Conservation (phyloP, 2,888 invertebrate species). For the Eurois occulta region DNA sequence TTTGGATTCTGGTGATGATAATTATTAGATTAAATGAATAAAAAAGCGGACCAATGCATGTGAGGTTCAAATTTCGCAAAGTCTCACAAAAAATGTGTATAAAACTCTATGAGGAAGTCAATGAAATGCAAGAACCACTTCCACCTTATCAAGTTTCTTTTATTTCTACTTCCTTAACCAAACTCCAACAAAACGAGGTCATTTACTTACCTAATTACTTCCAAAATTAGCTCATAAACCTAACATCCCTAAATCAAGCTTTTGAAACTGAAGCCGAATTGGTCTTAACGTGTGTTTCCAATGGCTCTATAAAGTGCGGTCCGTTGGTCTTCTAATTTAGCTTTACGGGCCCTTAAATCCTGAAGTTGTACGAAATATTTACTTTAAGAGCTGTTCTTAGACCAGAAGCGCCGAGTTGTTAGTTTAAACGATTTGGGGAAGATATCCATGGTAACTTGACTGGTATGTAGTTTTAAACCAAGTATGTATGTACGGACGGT, state of each 20-base stretch:
- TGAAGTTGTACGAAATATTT: conserved; percentile 74
- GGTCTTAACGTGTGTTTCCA: conserved; percentile 66
- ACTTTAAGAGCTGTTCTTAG: conserved; percentile 48
- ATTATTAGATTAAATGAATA: background rate
- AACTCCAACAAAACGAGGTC: conserved; percentile 19
- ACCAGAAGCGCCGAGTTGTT: conserved; percentile 34
- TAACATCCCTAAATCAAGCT: conserved; percentile 30
- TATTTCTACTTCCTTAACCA: conserved; percentile 6
- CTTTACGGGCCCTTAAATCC: conserved; percentile 72
- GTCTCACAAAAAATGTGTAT: background rate
- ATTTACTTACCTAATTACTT: conserved; percentile 40
- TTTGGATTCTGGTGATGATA: background rate
- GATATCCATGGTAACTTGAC: conserved; percentile 15
- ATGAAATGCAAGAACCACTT: conserved; percentile 11
- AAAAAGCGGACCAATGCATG: background rate
- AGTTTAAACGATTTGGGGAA: conserved; percentile 27
- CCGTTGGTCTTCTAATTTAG: conserved; percentile 71
- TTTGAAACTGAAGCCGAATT: conserved; percentile 47
- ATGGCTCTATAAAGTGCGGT: conserved; percentile 74
- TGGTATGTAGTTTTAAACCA: background rate
- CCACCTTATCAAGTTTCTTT: background rate
- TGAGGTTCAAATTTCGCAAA: background rate
- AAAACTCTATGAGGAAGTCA: background rate
- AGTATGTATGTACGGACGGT: background rate
- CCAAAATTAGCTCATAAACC: conserved; percentile 54